Evolutionary conservation across 2,888 invertebrate genomes (phyloP), one percentile per base, ranked within the genome.

Genomic region (Erynnis tages): DNA sequence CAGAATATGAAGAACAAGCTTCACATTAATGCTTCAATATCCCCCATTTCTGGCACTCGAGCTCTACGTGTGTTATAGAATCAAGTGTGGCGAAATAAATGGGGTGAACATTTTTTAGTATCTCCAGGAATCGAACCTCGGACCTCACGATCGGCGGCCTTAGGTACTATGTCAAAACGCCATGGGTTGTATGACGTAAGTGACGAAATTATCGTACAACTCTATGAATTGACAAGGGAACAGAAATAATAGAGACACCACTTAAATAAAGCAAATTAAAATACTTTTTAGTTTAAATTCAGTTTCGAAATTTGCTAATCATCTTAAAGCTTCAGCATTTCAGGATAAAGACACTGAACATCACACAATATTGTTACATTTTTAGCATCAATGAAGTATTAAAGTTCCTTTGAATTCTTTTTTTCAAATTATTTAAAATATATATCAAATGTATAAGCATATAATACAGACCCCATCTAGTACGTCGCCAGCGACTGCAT

Each of bases 401-500:
- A n/a, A n/a, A n/a, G n/a, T n/a, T n/a, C n/a, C n/a, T n/a, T 21
- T 21, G 5, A 21, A 4, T 21, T 4, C 21, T 21, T 21, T 3
- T 21, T 21, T 5, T 21, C 5, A 21, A 4, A 4, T 29, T 29
- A 5, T 5, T 29, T 4, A 29, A 29, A 14, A 52, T 30, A 21
- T 11, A n/a, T 8, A 32, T 2, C 5, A 34, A 27, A 25, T 14
- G 10, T 11, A 11, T 30, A 30, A 30, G 2, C 1, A 11, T 11
- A 11, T 11, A 30, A 25, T 34, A 49, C 49, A 41, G 90, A 97
- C 97, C 67, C 97, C 98, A 85, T 99, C 99, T 48, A 99, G 92
- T 55, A 98, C 96, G 75, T 97, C 97, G 38, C 98, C 98, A 53
- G 96, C 95, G 4, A 98, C 97, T 2, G 96, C 94, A 67, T 97